Conservation (phyloP, 2,113 vertebrate species). For the Tursiops truncatus region DNA sequence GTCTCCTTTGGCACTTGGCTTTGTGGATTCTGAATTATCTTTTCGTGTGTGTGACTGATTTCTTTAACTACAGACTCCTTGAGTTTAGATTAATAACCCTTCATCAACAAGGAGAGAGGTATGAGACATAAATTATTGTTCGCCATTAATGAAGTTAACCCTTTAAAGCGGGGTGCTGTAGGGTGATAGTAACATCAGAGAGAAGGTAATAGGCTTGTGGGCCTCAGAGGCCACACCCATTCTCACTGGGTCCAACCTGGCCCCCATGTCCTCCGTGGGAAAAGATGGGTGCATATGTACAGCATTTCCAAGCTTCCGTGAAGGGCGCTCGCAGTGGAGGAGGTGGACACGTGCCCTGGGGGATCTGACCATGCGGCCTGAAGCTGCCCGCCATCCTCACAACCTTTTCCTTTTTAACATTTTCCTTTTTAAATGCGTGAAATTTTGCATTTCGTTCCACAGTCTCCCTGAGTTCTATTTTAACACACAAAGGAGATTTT, state of each 20-base stretch:
- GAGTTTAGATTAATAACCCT: slow-evolving; percentile 57
- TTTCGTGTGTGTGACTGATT: slow-evolving; percentile 58
- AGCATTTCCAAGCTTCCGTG: neutral
- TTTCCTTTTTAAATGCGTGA: neutral
- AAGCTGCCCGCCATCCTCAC: accelerated
- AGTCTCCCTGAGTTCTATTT: neutral
- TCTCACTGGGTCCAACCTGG: neutral
- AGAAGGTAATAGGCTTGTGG: neutral
- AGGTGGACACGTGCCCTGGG: accelerated
- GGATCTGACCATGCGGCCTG: neutral
- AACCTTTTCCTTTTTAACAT: neutral
- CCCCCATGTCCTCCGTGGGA: neutral
- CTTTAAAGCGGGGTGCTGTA: neutral
- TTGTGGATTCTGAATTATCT: slow-evolving; percentile 33
- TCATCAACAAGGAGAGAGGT: slow-evolving; percentile 52
- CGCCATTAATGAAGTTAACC: slow-evolving; percentile 53
- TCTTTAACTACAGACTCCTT: slow-evolving; percentile 70
- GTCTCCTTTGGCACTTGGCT: neutral
- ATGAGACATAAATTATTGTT: slow-evolving; percentile 30
- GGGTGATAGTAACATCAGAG: neutral
- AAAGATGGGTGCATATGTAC: accelerated
- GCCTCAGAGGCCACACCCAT: accelerated
- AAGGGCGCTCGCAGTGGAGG: accelerated
- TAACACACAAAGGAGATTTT: neutral
- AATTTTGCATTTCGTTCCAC: neutral